These are phyloP conservation scores for Thalpophila matura DNA, from an alignment of 2,888 invertebrate species.

Conservation along the genomic window DNA sequence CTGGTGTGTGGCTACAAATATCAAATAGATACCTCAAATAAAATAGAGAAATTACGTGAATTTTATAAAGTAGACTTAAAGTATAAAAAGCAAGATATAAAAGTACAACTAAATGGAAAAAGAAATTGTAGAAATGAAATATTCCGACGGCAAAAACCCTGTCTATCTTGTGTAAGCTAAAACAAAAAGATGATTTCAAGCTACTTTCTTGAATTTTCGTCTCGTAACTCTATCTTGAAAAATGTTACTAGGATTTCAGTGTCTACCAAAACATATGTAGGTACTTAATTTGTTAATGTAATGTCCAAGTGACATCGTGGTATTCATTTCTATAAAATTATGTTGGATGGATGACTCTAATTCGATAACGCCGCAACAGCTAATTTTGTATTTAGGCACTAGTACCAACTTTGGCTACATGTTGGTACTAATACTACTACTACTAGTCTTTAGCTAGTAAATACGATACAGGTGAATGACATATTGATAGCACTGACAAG, in stretches of 20 bases:
- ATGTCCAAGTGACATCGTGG: not conserved
- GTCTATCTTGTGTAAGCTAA: constrained; percentile 8
- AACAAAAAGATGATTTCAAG: constrained; percentile 31
- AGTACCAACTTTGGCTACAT: too few relatives aligned
- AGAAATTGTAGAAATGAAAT: constrained; percentile 21
- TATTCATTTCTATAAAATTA: too few relatives aligned
- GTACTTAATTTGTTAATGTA: constrained; percentile 8
- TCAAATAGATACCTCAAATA: constrained; percentile 4
- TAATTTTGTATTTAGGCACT: too few relatives aligned
- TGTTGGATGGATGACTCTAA: too few relatives aligned
- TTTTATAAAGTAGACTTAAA: not conserved
- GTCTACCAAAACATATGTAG: not conserved
- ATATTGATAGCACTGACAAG: too few relatives aligned
- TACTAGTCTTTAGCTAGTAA: too few relatives aligned
- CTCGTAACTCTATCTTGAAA: constrained; percentile 7
- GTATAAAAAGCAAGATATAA: not conserved
- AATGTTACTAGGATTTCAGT: constrained; percentile 24
- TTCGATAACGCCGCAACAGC: too few relatives aligned
- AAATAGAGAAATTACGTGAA: not conserved
- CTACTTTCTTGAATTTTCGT: constrained; percentile 29
- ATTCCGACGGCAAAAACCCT: constrained; percentile 16
- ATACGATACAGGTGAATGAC: too few relatives aligned
- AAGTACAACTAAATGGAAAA: constrained; percentile 2
- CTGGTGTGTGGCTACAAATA: not conserved
- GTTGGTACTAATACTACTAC: too few relatives aligned